Evolutionary conservation across 35 echinoderm and acorn worm genomes (phyloP).

Genomic region (Ptychodera flava): DNA sequence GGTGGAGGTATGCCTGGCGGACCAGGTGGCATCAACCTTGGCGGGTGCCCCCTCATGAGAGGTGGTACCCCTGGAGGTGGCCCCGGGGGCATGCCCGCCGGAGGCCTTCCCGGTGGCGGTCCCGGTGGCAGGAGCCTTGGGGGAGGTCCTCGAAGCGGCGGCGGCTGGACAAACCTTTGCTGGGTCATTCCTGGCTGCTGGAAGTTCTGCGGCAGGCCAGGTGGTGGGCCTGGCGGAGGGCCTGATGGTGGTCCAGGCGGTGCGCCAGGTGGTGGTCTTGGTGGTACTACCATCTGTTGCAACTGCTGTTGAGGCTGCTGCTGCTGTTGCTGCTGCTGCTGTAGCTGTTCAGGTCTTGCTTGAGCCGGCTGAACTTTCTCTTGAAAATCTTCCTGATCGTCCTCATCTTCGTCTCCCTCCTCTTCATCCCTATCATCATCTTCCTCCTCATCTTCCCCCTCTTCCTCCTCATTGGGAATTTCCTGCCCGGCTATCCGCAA

Average conservation of each 20-base stretch:
- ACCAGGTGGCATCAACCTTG: slow-evolving; percentile 51
- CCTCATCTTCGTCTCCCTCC: slow-evolving; percentile 24
- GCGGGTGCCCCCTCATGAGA: slow-evolving; percentile 37
- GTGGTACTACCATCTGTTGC: neutral
- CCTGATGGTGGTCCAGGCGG: slow-evolving; percentile 40
- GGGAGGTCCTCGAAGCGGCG: slow-evolving; percentile 53
- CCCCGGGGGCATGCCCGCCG: slow-evolving; percentile 64
- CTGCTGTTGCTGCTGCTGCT: neutral
- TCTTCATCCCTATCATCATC: slow-evolving; percentile 48
- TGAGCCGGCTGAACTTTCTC: neutral
- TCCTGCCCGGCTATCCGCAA: slow-evolving; percentile 81
- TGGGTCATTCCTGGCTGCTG: slow-evolving; percentile 35
- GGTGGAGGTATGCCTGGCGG: slow-evolving; percentile 54
- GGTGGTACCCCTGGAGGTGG: slow-evolving; percentile 79
- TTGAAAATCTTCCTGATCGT: slow-evolving; percentile 14
- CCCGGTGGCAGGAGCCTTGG: slow-evolving; percentile 77
- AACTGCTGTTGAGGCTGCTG: neutral
- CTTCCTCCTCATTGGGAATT: slow-evolving; percentile 30
- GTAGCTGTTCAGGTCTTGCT: neutral
- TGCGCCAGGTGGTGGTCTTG: slow-evolving; percentile 17
- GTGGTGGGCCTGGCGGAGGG: slow-evolving; percentile 53
- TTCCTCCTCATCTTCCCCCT: slow-evolving; percentile 45
- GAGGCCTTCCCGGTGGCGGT: slow-evolving; percentile 62
- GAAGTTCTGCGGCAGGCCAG: slow-evolving; percentile 24
- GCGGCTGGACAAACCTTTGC: slow-evolving; percentile 64